Conservation (phyloP, 2,888 invertebrate genomes). For the Epinotia demarniana region DNA sequence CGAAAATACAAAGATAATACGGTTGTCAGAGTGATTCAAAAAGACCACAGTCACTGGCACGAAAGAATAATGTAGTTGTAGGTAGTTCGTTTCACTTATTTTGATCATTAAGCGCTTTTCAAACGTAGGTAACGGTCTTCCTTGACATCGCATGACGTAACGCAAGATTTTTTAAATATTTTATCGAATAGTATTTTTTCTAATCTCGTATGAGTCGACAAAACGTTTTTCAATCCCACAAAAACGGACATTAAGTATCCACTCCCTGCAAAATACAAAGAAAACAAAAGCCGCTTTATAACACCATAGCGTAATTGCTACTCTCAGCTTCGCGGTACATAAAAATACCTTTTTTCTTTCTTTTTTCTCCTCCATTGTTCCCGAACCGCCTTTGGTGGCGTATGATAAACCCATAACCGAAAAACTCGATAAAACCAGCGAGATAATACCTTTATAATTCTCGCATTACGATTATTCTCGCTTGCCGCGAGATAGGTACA, state of each 20-base stretch:
- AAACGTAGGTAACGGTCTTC: too few relatives aligned
- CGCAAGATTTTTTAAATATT: too few relatives aligned
- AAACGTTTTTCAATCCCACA: neutral
- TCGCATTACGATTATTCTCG: constrained; percentile 74
- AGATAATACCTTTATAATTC: constrained; percentile 56
- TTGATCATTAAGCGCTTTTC: too few relatives aligned
- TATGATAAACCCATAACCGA: constrained; percentile 45
- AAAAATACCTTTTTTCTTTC: neutral
- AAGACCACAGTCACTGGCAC: too few relatives aligned
- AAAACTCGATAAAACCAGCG: constrained; percentile 46
- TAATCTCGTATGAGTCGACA: too few relatives aligned
- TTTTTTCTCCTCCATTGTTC: constrained; percentile 35
- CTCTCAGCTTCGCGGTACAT: constrained; percentile 17
- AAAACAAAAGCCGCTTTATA: constrained; percentile 27
- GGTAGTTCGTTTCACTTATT: too few relatives aligned
- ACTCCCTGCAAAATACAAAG: neutral
- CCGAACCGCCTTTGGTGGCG: constrained; percentile 37
- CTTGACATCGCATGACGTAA: too few relatives aligned
- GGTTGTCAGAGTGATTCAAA: too few relatives aligned
- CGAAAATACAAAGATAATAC: too few relatives aligned
- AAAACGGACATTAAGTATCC: neutral
- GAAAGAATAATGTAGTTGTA: too few relatives aligned
- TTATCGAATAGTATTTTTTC: too few relatives aligned
- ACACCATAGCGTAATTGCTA: constrained; percentile 39
- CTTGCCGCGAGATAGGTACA: constrained; percentile 50